These are phyloP conservation scores for Adela reaumurella DNA, from an alignment of 2,888 invertebrate genomes.

Conservation along the genomic window DNA sequence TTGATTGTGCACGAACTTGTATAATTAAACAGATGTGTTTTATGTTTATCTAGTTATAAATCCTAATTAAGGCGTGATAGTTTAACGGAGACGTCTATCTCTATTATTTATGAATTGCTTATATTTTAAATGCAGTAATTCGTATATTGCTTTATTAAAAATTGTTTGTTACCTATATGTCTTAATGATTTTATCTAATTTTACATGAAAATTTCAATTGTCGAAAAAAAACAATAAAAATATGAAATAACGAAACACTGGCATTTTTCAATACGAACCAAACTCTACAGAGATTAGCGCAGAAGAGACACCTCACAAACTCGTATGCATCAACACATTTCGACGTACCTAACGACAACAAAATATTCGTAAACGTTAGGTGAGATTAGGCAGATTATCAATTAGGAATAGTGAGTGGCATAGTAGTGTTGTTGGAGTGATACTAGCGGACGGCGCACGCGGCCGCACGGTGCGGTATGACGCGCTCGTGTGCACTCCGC, in stretches of 20 bases:
- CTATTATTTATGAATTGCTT: constrained; percentile 46
- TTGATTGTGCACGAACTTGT: constrained; percentile 55
- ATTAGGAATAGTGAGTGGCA: too few species aligned
- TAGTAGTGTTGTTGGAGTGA: too few species aligned
- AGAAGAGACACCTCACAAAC: too few species aligned
- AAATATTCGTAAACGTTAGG: too few species aligned
- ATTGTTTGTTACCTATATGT: constrained; percentile 53
- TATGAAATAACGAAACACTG: not conserved
- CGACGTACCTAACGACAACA: too few species aligned
- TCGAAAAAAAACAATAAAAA: not conserved
- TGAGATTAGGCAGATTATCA: too few species aligned
- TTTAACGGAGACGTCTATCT: constrained; percentile 48
- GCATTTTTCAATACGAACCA: not conserved
- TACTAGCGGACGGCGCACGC: too few species aligned
- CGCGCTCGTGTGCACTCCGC: too few species aligned
- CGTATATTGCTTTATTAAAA: constrained; percentile 42
- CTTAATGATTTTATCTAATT: constrained; percentile 39
- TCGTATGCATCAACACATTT: too few species aligned
- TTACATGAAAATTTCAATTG: not conserved
- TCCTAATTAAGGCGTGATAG: not conserved
- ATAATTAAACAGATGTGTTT: constrained; percentile 49
- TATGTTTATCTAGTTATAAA: constrained; percentile 22
- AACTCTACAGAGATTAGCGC: too few species aligned
- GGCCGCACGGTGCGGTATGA: too few species aligned
- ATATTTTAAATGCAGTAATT: constrained; percentile 40